Base-by-base conservation (phyloP, 1,140 invertebrate species). In the Zophobas morio region DNA sequence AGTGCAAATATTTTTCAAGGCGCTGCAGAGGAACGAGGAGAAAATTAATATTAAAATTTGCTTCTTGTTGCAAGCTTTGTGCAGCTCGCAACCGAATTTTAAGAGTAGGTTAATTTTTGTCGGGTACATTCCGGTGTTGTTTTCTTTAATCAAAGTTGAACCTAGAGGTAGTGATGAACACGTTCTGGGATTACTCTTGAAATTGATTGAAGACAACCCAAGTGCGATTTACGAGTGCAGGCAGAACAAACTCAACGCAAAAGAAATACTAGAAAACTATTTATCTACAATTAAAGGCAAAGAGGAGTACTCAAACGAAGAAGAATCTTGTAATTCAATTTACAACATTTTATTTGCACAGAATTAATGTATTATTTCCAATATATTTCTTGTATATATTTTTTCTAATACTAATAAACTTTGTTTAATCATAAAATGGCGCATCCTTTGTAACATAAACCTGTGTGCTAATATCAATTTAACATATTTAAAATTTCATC, bases 31-130 rank as follows among this genome's bases (percentile, higher is more conserved):
- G 42, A 81, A 89, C 0, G 85, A 91, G 20, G 88, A 91, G 70
- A 91, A 92, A 76, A 85, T 94, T 1, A 88, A 90, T 81, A 90
- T 91, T 0, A 94, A 94, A 86, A 89, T 91, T 2, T 89, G 92
- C 4, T 95, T 95, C 85, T 86, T 95, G 40, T 84, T 94, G 6
- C 86, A 86, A 1, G 87, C 89, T 63, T 84, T 95, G 4, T 91
- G 90, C 81, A 87, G 84, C 34, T 85, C 89, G 75, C 87, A 91
- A 40, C 82, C 84, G 0, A 87, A 89, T 54, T 86, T 88, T 32
- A 90, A 90, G 88, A 88, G 92, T 76, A 75, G 80, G 33, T 40
- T 84, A 8, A 77, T 85, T 53, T 80, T 79, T 75, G 74, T 84
- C 37, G 81, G 79, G 1, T 83, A 81, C 63, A 42, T 85, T 42